Conservation (phyloP, 2,797 vertebrate genomes). For the Pangasius mekongensis region DNA sequence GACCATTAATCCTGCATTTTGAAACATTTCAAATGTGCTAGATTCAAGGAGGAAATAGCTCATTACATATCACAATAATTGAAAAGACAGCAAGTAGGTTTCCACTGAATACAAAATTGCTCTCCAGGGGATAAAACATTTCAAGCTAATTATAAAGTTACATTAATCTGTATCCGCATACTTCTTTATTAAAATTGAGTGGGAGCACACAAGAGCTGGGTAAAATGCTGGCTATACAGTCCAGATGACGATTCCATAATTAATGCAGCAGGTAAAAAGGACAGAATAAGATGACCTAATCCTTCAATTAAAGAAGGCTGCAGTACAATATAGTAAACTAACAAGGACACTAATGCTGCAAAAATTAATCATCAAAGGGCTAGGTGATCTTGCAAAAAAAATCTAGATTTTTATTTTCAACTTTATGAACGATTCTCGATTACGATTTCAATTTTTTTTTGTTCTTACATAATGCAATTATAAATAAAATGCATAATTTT, state of each 20-base stretch:
- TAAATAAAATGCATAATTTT: too few species aligned
- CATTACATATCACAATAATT: constrained; percentile 5
- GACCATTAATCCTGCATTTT: background rate
- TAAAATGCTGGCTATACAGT: background rate
- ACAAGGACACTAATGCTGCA: background rate
- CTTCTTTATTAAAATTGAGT: background rate
- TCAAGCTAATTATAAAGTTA: background rate
- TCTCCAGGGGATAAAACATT: background rate
- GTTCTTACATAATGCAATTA: too few species aligned
- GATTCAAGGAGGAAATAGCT: background rate
- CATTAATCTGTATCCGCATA: background rate
- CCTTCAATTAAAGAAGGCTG: background rate
- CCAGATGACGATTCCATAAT: background rate
- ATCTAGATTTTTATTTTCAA: too few species aligned
- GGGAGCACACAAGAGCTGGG: background rate
- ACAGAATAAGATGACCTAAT: background rate
- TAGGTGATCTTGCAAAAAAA: too few species aligned
- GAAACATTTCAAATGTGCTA: background rate
- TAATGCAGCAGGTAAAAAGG: background rate
- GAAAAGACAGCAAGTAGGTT: background rate
- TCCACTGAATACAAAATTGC: background rate
- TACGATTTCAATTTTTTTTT: too few species aligned
- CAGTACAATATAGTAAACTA: background rate
- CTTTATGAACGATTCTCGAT: too few species aligned
- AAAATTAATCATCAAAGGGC: background rate